phyloP scores from a whole-genome alignment of 2,797 vertebrate genomes.

The Erethizon dorsatum region DNA sequence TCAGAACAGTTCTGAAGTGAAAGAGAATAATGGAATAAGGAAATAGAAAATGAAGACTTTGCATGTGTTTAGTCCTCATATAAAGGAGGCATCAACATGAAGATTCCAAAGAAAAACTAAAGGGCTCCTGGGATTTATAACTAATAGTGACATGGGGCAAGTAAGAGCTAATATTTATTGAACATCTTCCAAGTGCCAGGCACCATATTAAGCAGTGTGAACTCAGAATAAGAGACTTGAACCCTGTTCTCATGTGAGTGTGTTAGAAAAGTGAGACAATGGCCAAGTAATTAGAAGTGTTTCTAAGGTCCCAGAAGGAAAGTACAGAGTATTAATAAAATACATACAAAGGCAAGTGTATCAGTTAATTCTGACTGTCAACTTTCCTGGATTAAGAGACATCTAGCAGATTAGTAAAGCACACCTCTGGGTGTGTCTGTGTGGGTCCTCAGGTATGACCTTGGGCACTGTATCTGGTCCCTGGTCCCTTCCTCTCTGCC shows the following conservation, averaged over 20 bases:
- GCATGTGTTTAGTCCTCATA: background rate
- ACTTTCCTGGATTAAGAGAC: background rate
- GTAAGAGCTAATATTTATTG: background rate
- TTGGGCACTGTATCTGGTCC: background rate
- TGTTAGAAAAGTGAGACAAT: conserved; percentile 37
- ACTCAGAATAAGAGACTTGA: background rate
- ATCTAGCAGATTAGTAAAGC: background rate
- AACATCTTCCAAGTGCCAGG: background rate
- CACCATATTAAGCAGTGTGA: background rate
- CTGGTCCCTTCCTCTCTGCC: background rate
- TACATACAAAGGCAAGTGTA: background rate
- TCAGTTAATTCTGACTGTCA: background rate
- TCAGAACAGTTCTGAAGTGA: background rate
- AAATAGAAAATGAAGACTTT: conserved; percentile 31
- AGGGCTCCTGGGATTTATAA: background rate
- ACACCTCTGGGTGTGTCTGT: background rate
- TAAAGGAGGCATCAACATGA: background rate
- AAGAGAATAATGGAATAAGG: background rate
- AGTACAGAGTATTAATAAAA: background rate
- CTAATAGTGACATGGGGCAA: background rate
- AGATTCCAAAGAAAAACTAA: background rate
- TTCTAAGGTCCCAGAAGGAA: conserved; percentile 21
- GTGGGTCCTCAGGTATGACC: background rate
- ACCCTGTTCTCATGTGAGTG: background rate
- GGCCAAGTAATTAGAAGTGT: background rate